phyloP scores from a whole-genome alignment of 2,113 vertebrate species.

The Vimba vimba region DNA sequence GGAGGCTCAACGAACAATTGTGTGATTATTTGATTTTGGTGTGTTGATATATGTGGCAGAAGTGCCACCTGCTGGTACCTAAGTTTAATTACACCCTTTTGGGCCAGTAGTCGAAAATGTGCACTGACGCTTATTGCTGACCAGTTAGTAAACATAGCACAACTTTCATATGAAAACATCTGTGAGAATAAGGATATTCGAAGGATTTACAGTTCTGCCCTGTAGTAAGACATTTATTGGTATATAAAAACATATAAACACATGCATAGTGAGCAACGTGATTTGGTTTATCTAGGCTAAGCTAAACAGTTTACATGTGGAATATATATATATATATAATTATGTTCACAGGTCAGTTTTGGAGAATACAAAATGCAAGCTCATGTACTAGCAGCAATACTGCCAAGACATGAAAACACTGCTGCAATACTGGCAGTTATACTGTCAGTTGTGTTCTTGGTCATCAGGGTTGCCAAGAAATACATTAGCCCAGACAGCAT shows the following conservation, averaged over 20 bases:
- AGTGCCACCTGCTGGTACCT: conserved; percentile 57
- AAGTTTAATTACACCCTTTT: background rate
- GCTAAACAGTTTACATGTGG: background rate
- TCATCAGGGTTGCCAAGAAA: too few species aligned
- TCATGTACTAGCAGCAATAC: too few species aligned
- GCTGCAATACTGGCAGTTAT: too few species aligned
- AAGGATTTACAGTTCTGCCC: background rate
- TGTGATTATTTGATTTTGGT: background rate
- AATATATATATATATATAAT: background rate
- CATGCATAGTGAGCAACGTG: too few species aligned
- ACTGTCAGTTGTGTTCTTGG: too few species aligned
- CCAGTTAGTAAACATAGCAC: background rate
- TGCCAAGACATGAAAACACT: too few species aligned
- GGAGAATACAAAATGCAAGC: too few species aligned
- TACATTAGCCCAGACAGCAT: too few species aligned
- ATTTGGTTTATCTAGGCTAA: too few species aligned
- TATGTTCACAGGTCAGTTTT: too few species aligned
- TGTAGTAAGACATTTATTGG: background rate
- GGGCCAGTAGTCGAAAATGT: background rate
- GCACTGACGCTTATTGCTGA: background rate
- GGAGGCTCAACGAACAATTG: background rate
- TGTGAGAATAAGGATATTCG: background rate
- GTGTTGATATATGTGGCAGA: conserved; percentile 42
- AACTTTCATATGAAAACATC: background rate
- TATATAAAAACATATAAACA: background rate